Base-by-base conservation (phyloP, 2,888 invertebrate species). In the Lasioglossum villosulum region DNA sequence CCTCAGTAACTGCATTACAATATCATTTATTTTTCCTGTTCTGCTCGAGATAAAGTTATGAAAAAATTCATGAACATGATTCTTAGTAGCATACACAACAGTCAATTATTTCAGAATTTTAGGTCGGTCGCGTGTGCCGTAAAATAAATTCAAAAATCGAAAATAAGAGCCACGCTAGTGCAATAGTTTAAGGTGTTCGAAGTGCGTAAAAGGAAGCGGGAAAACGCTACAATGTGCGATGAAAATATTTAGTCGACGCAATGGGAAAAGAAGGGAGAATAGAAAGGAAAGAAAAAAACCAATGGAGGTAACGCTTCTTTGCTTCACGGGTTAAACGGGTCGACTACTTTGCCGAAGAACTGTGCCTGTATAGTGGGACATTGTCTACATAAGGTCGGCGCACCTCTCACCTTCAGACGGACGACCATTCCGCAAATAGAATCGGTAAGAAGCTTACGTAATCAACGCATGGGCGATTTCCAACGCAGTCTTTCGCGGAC, bases 361-460 rank as follows among this genome's bases (percentile, higher is more conserved):
- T 23, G 66, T 63, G 12, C 19, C 27, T 63, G 66, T 68, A 68
- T 34, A 68, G 66, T 68, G 23, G 66, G 37, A 82, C 86, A 76
- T 75, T 79, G 82, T 73, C 78, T 74, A 71, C 68, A 81, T 83
- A 90, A 90, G 90, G 90, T 90, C 90, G 87, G 84, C 84, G 90
- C 83, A 86, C 83, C 90, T 89, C 84, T 89, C 84, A 86, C 90
- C 90, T 89, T 88, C 87, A 84, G 82, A 86, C 78, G 63, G 80
- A 83, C 86, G 78, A 82, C 81, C 83, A 82, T 83, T 88, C 83
- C 88, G 74, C 86, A 86, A 90, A 90, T 87, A 84, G 84, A 68
- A 37, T 86, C 80, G 14, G 81, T 78, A 84, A 90, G 75, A 66
- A 81, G 77, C 77, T 90, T 90, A 85, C 79, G 90, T 84, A 90